Base-by-base conservation (phyloP, 2,113 vertebrate genomes). In the Callipepla californica region DNA sequence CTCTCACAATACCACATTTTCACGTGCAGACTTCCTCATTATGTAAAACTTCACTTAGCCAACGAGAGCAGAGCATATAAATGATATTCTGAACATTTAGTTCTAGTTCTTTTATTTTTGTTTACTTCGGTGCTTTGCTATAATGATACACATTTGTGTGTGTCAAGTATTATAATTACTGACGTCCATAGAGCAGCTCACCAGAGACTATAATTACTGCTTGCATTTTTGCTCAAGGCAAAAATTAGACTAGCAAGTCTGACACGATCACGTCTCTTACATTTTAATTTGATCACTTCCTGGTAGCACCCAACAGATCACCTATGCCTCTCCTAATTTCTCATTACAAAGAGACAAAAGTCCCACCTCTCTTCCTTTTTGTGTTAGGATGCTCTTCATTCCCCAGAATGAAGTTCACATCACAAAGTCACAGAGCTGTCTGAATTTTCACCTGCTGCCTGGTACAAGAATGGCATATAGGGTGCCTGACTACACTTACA, bases 161-260 rank as follows among this genome's bases (percentile, higher is more conserved):
- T 80, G 55, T 47, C 0, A 0, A 28, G 58, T 42, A 55, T 84
- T 90, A 22, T 90, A 95, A 96, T 96, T 92, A 77, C 61, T 73
- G 0, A 7, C 82, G 55, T 67, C 73, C 66, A 57, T 28, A 70
- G 8, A 77, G 80, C 48, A 83, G 65, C 53, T 93, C 81, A 87
- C 55, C 32, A 61, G 87, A 92, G 70, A 85, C 21, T 66, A 69
- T 78, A 81, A 92, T 91, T 91, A 93, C 76, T 85, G 67, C 55
- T 80, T 21, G 75, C 4, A 61, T 58, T 6, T 53, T 17, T 15
- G 75, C 70, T 89, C 34, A 89, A 89, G 68, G 83, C 53, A 87
- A 93, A 59, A 95, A 92, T 85, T 94, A 79, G 32, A 84, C 42
- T 82, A 77, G 32, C n/a, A 83, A 93, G 34, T 68, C 61, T 90